Base-by-base conservation (phyloP, 2,888 invertebrate genomes). In the Rhagium mordax region DNA sequence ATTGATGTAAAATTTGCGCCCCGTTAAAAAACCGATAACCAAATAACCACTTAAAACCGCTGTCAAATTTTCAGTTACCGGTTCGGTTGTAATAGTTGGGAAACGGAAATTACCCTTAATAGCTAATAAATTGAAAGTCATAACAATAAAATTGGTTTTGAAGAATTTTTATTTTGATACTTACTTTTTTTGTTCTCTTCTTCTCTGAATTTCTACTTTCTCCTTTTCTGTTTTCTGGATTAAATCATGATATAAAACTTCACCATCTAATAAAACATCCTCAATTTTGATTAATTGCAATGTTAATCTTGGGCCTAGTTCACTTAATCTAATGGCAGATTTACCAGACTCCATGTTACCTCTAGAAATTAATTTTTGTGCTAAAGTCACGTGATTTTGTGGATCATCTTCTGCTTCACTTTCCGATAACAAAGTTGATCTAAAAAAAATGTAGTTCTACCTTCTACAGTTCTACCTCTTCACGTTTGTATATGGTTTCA, bases 321-420 rank as follows among this genome's bases (percentile, higher is more conserved):
- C 99, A 71, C 93, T 93, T 64, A 88, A 77, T 81, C 95, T 92
- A 67, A 95, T 91, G 0, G 96, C 94, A 2, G 96, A 96, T 85
- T 93, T 93, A 59, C 92, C 92, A 73, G 92, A 90, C 48, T 92
- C 93, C 16, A 94, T 89, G 78, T 95, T 95, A 18, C 96, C 96
- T 79, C 95, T 89, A 0, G 93, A 90, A 3, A 92, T 91, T 13
- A 96, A 86, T 75, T 91, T 92, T 87, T 98, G 97, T 0, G 96
- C 92, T 68, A 98, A 87, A 7, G 92, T 91, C 4, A 98, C 94
- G 81, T 96, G 95, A 74, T 93, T 93, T 70, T 90, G 91, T 1
- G 94, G 93, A 84, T 96, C 97, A 82, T 98, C 98, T 88, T 98
- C 98, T 13, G 91, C 94, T 89, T 98, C 98, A 84, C 97, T 97